phyloP scores from a whole-genome alignment of 2,797 vertebrate species.

The Galaxias olidus region DNA sequence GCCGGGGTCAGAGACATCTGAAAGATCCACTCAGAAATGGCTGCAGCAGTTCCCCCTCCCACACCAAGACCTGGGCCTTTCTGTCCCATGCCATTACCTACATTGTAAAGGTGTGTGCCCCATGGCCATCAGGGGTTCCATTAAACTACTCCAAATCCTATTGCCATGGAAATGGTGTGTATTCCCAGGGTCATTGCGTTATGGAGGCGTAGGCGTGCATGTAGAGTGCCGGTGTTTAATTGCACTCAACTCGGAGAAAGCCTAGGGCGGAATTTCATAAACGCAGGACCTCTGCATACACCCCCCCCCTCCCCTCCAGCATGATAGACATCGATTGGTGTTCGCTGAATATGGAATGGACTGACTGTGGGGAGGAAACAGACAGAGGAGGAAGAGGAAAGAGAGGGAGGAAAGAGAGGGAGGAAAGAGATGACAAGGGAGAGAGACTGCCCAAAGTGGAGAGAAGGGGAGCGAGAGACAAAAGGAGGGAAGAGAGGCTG shows the following conservation, averaged over 20 bases:
- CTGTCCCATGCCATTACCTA: slow-evolving; percentile 29
- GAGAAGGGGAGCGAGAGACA: no score
- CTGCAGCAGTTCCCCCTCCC: slow-evolving; percentile 32
- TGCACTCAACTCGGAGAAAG: slow-evolving; percentile 39
- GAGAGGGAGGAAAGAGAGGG: slow-evolving; percentile 12
- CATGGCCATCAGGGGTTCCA: slow-evolving; percentile 38
- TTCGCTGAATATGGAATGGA: slow-evolving; percentile 47
- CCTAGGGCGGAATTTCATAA: slow-evolving; percentile 52
- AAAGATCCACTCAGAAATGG: slow-evolving; percentile 38
- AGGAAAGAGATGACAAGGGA: slow-evolving; percentile 38
- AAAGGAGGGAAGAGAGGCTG: slow-evolving; percentile 20
- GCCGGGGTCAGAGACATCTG: slow-evolving; percentile 43
- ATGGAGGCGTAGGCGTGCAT: slow-evolving; percentile 47
- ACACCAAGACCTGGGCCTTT: slow-evolving; percentile 28
- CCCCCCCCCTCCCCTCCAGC: slow-evolving; percentile 26
- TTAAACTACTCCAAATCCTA: slow-evolving; percentile 58
- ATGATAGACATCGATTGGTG: slow-evolving; percentile 51
- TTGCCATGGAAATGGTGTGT: slow-evolving; percentile 64
- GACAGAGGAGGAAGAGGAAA: slow-evolving; percentile 1
- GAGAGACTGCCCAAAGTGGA: no score
- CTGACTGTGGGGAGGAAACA: slow-evolving; percentile 24
- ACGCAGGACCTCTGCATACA: slow-evolving; percentile 29
- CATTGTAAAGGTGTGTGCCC: slow-evolving; percentile 43
- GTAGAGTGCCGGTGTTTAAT: slow-evolving; percentile 47
- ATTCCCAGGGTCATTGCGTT: slow-evolving; percentile 64